Conservation (phyloP, 1,140 invertebrate genomes). For the Pectinophora gossypiella region DNA sequence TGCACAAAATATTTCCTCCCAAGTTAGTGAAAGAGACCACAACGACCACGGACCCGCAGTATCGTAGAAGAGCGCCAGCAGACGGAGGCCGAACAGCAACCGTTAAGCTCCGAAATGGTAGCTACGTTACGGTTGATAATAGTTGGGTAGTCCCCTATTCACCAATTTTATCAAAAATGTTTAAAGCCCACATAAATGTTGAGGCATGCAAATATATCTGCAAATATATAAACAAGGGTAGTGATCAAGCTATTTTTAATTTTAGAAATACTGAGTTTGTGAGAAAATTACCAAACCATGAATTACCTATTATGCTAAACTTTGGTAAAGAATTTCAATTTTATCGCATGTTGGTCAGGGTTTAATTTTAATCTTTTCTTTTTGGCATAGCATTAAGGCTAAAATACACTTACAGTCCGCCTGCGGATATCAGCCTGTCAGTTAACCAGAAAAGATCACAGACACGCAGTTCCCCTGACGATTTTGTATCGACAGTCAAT, state of each 20-base stretch:
- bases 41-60: constrained; percentile 31
- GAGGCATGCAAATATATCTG: constrained; percentile 59
- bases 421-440: no score
- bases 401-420: no score
- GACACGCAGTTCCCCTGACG: no score
- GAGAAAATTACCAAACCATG: no score
- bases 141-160: constrained; percentile 54
- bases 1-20: constrained; percentile 30
- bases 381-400: no score
- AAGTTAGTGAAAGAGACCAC: constrained; percentile 19
- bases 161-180: constrained; percentile 38
- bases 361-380: no score
- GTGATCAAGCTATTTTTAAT: constrained; percentile 41
- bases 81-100: constrained; percentile 23
- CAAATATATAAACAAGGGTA: constrained; percentile 65
- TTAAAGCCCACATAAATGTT: constrained; percentile 47
- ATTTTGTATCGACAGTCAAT: no score
- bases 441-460: no score
- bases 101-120: constrained; percentile 26
- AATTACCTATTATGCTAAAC: no score
- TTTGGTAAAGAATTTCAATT: no score
- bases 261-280: constrained; percentile 29
- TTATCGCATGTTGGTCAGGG: no score
- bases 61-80: constrained; percentile 27
- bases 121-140: constrained; percentile 35